Percentiles rank a stretch among this genome's conserved stretches.
Evolutionary conservation across 2,113 vertebrate species (phyloP).

Genomic region (Bos javanicus): DNA sequence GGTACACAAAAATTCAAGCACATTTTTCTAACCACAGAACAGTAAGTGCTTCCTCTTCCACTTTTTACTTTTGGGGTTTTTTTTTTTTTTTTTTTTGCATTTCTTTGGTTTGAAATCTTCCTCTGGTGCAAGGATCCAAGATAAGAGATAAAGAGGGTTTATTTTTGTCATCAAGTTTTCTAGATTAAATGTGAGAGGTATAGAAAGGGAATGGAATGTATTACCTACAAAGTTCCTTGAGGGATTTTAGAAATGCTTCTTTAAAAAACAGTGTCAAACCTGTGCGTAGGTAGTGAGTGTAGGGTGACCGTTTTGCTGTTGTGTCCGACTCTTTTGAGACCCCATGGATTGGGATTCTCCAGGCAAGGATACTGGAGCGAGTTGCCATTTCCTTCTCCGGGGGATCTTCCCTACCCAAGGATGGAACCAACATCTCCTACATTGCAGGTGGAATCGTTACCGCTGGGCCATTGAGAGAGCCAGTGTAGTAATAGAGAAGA

Average conservation of each 20-base stretch:
- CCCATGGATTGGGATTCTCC: neutral
- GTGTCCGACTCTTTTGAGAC: neutral
- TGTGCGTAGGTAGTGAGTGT: rapidly evolving
- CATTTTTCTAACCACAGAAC: neutral
- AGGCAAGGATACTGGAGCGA: neutral
- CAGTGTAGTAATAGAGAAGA: neutral
- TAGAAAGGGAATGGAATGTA: neutral
- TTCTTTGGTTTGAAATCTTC: neutral
- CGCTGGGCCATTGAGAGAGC: neutral
- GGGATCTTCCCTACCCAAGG: neutral
- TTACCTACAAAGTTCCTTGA: neutral
- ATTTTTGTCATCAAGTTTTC: neutral
- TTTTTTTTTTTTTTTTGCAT: neutral
- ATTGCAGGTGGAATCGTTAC: neutral
- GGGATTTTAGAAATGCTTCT: neutral
- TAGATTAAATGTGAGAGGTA: neutral
- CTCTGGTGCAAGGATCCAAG: neutral
- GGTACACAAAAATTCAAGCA: neutral
- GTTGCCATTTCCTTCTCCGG: neutral
- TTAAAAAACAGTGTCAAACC: neutral
- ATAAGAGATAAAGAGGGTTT: neutral
- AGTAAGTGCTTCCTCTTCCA: too few species aligned
- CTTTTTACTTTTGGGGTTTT: rapidly evolving
- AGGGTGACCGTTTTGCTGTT: neutral
- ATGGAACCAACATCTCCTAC: neutral